Percentiles rank a stretch among this genome's conserved stretches.
Evolutionary conservation across 1,140 invertebrate species (phyloP).

Genomic region (Heliconius hermathena): DNA sequence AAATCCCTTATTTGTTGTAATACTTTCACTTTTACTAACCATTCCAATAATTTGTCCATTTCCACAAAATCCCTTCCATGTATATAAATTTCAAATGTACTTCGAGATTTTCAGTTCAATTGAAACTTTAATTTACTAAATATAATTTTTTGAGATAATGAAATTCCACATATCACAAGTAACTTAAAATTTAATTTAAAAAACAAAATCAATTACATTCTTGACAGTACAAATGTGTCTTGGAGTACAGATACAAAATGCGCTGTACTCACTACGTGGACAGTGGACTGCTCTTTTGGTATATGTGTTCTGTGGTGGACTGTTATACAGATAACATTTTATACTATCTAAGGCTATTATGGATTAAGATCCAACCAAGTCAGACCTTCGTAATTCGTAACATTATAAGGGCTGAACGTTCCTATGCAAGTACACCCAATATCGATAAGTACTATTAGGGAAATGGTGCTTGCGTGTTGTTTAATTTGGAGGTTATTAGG

Average conservation of each 20-base stretch:
- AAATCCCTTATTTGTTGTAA: not conserved
- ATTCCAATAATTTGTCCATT: conserved; percentile 93
- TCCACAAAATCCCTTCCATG: conserved; percentile 88
- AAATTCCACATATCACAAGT: not conserved
- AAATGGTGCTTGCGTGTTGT: too few relatives aligned
- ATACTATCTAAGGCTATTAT: not conserved
- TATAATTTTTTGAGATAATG: not conserved
- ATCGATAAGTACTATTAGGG: too few relatives aligned
- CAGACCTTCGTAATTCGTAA: too few relatives aligned
- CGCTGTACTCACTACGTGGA: not conserved
- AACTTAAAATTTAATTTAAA: conserved; percentile 7
- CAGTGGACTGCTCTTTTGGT: not conserved
- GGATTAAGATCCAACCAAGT: too few relatives aligned
- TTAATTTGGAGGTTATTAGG: too few relatives aligned
- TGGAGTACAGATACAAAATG: not conserved
- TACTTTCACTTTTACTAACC: conserved; percentile 79
- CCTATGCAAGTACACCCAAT: too few relatives aligned
- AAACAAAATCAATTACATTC: conserved; percentile 8
- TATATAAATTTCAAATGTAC: not conserved
- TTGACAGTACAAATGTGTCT: not conserved
- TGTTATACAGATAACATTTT: not conserved
- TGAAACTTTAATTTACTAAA: not conserved
- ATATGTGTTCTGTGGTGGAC: too few relatives aligned
- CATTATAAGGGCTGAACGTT: too few relatives aligned
- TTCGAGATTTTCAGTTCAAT: not conserved